Evolutionary conservation across 2,113 vertebrate genomes (phyloP), one percentile per base, ranked within the genome.

Genomic region (Platichthys flesus): DNA sequence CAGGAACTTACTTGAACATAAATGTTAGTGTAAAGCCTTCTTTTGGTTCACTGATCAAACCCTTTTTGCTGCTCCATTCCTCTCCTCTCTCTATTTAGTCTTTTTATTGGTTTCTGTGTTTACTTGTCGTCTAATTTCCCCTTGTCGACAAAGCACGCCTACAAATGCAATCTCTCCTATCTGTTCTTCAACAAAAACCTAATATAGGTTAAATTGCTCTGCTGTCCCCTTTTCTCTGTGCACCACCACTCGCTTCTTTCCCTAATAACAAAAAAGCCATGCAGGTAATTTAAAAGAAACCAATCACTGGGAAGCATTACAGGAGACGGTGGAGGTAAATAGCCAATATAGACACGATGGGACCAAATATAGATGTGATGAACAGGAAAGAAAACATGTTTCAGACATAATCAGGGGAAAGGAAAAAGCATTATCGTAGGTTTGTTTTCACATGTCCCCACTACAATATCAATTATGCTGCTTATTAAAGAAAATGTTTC

Each of bases 191-290:
- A 84, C 85, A 85, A 82, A 84, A 78, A 70, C 71, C 26, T 85
- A 87, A 88, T 85, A 70, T 59, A 55, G 37, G 62, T 84, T 84
- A 70, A 86, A 88, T 83, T 72, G 66, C 72, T 78, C 59, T 71
- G 70, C 66, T 61, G 60, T 71, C 55, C 76, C 75, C 16, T 66
- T 47, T 54, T 54, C 20, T 21, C 51, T 54, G 7, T 54, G 49
- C 13, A 7, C 49, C 49, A 18, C 16, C 16, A 71, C 65, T 31
- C 55, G 67, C 60, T 13, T 69, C 47, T 31, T 79, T 77, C 42
- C 69, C 40, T 67, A 78, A 78, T 74, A 77, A 80, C 66, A 89
- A 87, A 86, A 45, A 78, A 73, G 58, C 68, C 59, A 31, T 70
- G 66, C 57, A 67, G 73, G 75, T 59, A 47, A 72, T 76, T 74